These are phyloP conservation scores for Drosophila yakuba DNA, from an alignment of 1,140 invertebrate genomes.

Conservation along the genomic window DNA sequence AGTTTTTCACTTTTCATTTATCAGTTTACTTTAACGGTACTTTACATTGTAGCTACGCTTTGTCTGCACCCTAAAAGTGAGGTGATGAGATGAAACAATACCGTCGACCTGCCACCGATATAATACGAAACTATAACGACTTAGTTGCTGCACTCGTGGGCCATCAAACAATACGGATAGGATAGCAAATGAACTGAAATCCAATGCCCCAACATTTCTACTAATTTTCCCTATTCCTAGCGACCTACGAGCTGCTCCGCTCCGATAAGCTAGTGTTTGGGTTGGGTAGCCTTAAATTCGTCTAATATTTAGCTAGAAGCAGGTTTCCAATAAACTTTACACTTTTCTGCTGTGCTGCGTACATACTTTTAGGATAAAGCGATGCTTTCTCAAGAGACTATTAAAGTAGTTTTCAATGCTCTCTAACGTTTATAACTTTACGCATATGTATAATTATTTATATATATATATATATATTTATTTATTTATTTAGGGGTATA, in stretches of 20 bases:
- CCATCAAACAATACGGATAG: slow-evolving; percentile 30
- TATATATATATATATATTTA: slow-evolving; percentile 23
- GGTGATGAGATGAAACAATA: slow-evolving; percentile 49
- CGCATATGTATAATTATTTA: slow-evolving; percentile 28
- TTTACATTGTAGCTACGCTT: slow-evolving; percentile 82
- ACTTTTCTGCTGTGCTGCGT: slow-evolving; percentile 20
- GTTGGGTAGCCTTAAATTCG: slow-evolving; percentile 66
- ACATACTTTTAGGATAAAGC: slow-evolving; percentile 43
- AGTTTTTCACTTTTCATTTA: slow-evolving; percentile 16
- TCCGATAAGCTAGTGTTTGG: slow-evolving; percentile 12
- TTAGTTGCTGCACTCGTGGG: slow-evolving; percentile 26
- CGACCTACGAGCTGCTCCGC: slow-evolving; percentile 15
- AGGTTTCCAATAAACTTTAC: slow-evolving; percentile 51
- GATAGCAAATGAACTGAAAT: slow-evolving; percentile 30
- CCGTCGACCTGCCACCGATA: slow-evolving; percentile 50
- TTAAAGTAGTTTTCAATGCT: slow-evolving; percentile 64
- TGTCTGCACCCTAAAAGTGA: slow-evolving; percentile 48
- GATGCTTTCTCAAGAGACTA: slow-evolving; percentile 60
- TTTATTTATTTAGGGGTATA: slow-evolving; percentile 41
- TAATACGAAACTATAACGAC: slow-evolving; percentile 57
- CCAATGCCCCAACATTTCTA: slow-evolving; percentile 29
- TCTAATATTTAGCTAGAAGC: slow-evolving; percentile 78
- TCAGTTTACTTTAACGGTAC: slow-evolving; percentile 63
- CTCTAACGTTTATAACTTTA: slow-evolving; percentile 59
- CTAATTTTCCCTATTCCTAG: slow-evolving; percentile 30